phyloP scores from a whole-genome alignment of 2,888 invertebrate species.

The Encarsia formosa region DNA sequence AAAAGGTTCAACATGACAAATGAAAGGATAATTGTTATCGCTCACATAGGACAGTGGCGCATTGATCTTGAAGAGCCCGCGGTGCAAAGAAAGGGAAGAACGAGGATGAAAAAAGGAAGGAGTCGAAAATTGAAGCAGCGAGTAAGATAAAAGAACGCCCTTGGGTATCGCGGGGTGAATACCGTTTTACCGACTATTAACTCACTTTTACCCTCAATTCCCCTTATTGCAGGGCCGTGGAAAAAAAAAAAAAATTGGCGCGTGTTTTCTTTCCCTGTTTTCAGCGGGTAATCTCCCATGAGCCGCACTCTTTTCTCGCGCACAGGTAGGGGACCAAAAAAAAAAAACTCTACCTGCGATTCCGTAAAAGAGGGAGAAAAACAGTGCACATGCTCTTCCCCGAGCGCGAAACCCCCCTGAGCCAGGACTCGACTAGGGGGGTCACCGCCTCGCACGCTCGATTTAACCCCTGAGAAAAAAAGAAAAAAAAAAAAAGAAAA shows the following conservation, averaged over 20 bases:
- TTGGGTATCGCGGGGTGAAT: slow-evolving; percentile 47
- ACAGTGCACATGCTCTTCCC: slow-evolving; percentile 7
- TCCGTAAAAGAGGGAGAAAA: slow-evolving; percentile 25
- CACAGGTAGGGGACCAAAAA: slow-evolving; percentile 29
- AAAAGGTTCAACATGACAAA: too few species aligned
- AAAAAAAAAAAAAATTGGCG: slow-evolving; percentile 16
- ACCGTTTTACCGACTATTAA: slow-evolving; percentile 53
- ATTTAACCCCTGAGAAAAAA: slow-evolving; percentile 52
- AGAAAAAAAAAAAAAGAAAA: slow-evolving; percentile 28
- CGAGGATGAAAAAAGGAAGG: slow-evolving; percentile 23
- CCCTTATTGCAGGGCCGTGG: background rate
- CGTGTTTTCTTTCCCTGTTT: slow-evolving; percentile 24
- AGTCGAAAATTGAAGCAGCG: slow-evolving; percentile 18
- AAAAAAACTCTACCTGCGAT: slow-evolving; percentile 21
- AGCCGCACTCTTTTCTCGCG: slow-evolving; percentile 27
- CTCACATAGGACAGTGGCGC: too few species aligned
- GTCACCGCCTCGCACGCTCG: slow-evolving; percentile 40
- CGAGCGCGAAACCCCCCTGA: slow-evolving; percentile 12
- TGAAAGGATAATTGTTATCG: too few species aligned
- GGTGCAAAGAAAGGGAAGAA: slow-evolving; percentile 20
- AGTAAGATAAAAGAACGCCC: slow-evolving; percentile 32
- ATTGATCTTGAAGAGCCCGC: too few species aligned
- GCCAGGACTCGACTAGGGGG: background rate
- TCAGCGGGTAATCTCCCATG: slow-evolving; percentile 25
- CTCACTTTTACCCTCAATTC: slow-evolving; percentile 45